Evolutionary conservation across 2,888 invertebrate species (phyloP), one percentile per base, ranked within the genome.

Genomic region (Diarsia rubi): DNA sequence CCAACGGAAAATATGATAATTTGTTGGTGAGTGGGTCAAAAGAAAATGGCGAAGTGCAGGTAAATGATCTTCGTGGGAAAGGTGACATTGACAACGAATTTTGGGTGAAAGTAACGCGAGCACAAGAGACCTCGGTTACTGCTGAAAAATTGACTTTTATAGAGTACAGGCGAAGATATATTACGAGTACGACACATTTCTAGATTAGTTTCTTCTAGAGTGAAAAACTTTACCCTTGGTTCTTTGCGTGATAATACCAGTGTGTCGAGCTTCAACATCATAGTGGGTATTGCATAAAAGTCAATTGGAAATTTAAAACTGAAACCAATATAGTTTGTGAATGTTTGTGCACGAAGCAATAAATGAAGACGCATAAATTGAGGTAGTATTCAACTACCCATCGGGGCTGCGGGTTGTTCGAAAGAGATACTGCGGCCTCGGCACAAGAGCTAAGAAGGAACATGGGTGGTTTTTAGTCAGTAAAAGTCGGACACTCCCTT

Each of bases 1-100:
- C 64, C 27, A 45, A 68, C 44, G 27, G 49, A 84, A 85, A 84
- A 52, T 68, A 70, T 82, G 64, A 76, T 76, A 82, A 74, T 84
- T 74, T 82, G 54, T 81, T 70, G 66, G 64, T 24, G 69, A 81
- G 59, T 59, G 77, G 57, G 84, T 73, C 52, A 66, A 69, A 85
- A 71, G 27, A 66, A 82, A 60, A 85, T 66, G 44, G 37, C 27
- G 31, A 75, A 60, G 64, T 60, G 59, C 31, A 78, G 45, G 82
- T 59, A 63, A 71, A 68, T n/a, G 62, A 79, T 24, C 45, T 63
- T 54, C n/a, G 42, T 63, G 70, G 65, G 45, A 11, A 67, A 82
- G 42, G 70, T 59, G 68, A 76, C 65, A 63, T 75, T 71, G 57
- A 63, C 27, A 44, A 49, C 24, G 21, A 47, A 24, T 66, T 76